Conservation (phyloP, 2,797 vertebrate genomes). For the Myioborus melanocephalus region DNA sequence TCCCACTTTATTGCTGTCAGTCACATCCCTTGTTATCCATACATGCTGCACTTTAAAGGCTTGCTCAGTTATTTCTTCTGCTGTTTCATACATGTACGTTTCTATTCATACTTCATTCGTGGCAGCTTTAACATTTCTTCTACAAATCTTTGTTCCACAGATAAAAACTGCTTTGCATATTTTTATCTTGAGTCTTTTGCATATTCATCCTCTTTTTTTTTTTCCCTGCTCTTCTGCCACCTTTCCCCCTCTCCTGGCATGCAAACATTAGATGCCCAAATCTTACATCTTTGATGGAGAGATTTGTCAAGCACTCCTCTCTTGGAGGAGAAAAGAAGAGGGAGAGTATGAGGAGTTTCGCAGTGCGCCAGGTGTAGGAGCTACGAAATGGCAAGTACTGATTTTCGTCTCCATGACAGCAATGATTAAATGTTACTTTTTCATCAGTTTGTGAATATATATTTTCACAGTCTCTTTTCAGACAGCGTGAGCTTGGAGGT, state of each 20-base stretch:
- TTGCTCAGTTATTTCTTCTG: neutral
- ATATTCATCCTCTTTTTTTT: neutral
- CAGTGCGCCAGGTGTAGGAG: neutral
- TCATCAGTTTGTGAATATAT: conserved; percentile 11
- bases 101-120: neutral
- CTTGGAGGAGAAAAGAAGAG: neutral
- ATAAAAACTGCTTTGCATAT: neutral
- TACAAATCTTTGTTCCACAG: neutral
- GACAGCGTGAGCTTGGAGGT: neutral
- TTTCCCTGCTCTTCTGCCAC: neutral
- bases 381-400: conserved; percentile 17
- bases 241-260: neutral
- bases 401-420: conserved; percentile 45
- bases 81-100: neutral
- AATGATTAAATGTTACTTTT: conserved; percentile 38
- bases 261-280: neutral
- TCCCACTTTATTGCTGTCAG: neutral
- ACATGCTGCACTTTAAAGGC: neutral
- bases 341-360: neutral
- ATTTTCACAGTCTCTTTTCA: conserved; percentile 18
- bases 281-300: neutral
- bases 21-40: neutral
- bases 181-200: neutral
- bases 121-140: neutral
- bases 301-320: neutral